These are phyloP conservation scores for Propithecus deckenii DNA, from an alignment of 2,797 vertebrate genomes.

Conservation along the genomic window DNA sequence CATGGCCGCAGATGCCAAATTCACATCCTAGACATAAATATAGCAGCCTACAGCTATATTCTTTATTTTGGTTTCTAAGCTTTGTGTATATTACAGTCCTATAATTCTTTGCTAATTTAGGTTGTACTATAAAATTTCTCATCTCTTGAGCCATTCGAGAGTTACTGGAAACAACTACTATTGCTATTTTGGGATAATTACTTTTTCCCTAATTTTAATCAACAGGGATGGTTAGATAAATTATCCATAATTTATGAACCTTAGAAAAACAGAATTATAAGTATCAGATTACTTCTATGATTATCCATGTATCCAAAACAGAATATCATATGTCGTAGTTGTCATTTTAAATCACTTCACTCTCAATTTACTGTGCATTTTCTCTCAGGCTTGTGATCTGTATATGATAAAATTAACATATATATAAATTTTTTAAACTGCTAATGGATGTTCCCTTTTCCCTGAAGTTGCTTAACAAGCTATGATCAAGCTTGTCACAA, in stretches of 20 bases:
- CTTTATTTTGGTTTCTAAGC: neutral
- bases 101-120: neutral
- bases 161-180: neutral
- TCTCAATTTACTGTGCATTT: neutral
- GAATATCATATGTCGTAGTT: neutral
- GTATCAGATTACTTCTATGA: neutral
- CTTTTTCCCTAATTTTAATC: neutral
- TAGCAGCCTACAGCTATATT: neutral
- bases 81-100: neutral
- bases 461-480: neutral
- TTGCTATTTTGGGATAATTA: neutral
- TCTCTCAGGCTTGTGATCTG: neutral
- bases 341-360: neutral
- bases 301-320: neutral
- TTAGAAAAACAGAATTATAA: constrained; percentile 7
- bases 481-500: neutral
- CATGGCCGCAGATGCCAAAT: neutral
- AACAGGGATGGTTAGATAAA: neutral
- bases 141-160: neutral
- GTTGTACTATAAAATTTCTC: neutral
- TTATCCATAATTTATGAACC: neutral
- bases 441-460: neutral
- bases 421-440: neutral
- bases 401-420: neutral
- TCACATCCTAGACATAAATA: neutral